phyloP scores from a whole-genome alignment of 2,113 vertebrate genomes.

The Cygnus buccinator region DNA sequence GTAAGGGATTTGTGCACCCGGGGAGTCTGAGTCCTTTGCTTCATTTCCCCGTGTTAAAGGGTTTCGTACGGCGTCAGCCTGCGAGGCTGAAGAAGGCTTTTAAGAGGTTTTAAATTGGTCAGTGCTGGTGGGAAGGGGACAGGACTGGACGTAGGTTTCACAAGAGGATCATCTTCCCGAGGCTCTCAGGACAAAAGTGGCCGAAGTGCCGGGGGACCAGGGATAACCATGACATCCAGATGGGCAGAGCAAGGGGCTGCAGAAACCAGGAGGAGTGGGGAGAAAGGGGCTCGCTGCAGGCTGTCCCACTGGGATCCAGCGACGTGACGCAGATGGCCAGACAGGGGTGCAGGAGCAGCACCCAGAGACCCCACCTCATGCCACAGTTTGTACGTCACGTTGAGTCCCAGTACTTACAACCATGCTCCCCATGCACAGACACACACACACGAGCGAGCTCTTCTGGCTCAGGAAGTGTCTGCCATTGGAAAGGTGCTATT shows the following conservation, averaged over 20 bases:
- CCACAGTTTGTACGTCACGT: fast-evolving
- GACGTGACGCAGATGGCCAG: not conserved
- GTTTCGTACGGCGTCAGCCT: not conserved
- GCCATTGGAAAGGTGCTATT: not conserved
- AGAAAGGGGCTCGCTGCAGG: not conserved
- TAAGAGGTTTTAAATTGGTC: not conserved
- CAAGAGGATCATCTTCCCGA: not conserved
- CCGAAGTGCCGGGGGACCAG: not conserved
- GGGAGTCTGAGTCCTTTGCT: not conserved
- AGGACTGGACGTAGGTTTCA: not conserved
- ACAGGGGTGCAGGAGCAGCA: not conserved
- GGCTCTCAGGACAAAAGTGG: not conserved
- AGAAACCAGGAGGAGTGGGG: not conserved
- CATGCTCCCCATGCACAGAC: fast-evolving
- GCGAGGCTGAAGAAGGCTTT: not conserved
- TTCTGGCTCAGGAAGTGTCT: fast-evolving
- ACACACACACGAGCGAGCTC: fast-evolving
- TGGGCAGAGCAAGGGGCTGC: not conserved
- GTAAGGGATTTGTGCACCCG: not conserved
- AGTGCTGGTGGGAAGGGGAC: not conserved
- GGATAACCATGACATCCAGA: fast-evolving
- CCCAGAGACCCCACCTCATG: fast-evolving
- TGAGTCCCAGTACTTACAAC: not conserved
- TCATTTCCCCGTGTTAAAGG: not conserved
- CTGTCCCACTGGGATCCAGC: not conserved